Base-by-base conservation (phyloP, 1,140 invertebrate species). In the Brachystomella parvula region DNA sequence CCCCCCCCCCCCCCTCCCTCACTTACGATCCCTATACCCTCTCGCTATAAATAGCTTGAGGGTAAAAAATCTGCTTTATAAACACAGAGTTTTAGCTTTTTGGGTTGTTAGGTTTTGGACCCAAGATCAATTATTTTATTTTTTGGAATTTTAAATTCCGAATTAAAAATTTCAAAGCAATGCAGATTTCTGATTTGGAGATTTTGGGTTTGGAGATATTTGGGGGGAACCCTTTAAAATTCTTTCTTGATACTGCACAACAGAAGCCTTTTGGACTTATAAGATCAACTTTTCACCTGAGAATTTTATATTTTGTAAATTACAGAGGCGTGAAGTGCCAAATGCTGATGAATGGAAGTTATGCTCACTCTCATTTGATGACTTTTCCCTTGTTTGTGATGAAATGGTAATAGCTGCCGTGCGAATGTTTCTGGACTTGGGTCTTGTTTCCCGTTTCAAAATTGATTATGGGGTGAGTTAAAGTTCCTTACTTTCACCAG, bases 321-420 rank as follows among this genome's bases (percentile, higher is more conserved):
- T 73, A 21, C 61, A 79, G 78, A 73, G 71, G 2, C 35, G 67
- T 47, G 69, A 72, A 32, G 75, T 79, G 9, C 76, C 76, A 1
- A 72, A 56, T 24, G 75, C 75, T 1, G 78, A 79, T 57, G 75
- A 78, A 30, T 70, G 75, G 68, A 75, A 78, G 63, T 71, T 80
- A 1, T 75, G 76, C 62, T 77, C 76, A 32, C 77, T 81, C 47
- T 72, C 76, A 15, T 84, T 84, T 71, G 80, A 79, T 69, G 82
- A 83, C 69, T 82, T 83, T 70, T 77, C 75, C 12, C 73, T 84
- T 6, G 76, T 78, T 62, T 79, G 81, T 63, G 79, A 83, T 64
- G 79, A 83, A 73, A 84, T 83, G 72, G 69, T 83, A 17, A 74
- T 80, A 15, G 64, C 68, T 30, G 76, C 79, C 28, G 73, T 82